phyloP scores from a whole-genome alignment of 2,888 invertebrate species.

The Melipona beecheii region DNA sequence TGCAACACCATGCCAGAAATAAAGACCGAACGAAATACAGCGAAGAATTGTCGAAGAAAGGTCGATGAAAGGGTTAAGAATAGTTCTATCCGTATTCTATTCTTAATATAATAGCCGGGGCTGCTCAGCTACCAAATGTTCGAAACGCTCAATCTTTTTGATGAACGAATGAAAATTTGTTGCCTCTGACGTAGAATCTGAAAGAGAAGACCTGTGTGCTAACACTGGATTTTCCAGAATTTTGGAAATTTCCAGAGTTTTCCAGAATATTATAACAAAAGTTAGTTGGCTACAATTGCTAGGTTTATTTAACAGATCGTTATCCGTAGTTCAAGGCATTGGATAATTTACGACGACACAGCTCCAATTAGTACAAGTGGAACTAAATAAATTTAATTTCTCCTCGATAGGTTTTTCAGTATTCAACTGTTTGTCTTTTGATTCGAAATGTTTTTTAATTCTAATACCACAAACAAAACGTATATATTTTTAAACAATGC shows the following conservation, averaged over 20 bases:
- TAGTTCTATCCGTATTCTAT: not conserved
- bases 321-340: slow-evolving; percentile 31
- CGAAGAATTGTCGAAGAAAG: slow-evolving; percentile 57
- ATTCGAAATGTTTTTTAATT: too few relatives aligned
- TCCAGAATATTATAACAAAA: slow-evolving; percentile 13
- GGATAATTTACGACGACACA: not conserved
- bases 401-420: not conserved
- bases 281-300: not conserved
- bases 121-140: slow-evolving; percentile 30
- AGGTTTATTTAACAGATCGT: slow-evolving; percentile 54
- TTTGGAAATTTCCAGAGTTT: too few relatives aligned
- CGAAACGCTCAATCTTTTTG: slow-evolving; percentile 18
- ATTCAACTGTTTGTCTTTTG: slow-evolving; percentile 6
- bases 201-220: slow-evolving; percentile 39
- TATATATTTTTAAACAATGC: too few relatives aligned
- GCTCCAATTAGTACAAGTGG: not conserved
- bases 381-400: too few relatives aligned
- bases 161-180: not conserved
- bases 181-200: slow-evolving; percentile 27
- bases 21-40: slow-evolving; percentile 59
- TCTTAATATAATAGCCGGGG: too few relatives aligned
- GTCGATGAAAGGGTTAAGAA: slow-evolving; percentile 54
- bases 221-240: slow-evolving; percentile 42
- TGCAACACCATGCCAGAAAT: slow-evolving; percentile 60
- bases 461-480: too few relatives aligned